phyloP scores from a whole-genome alignment of 1,140 invertebrate genomes.

The Periplaneta americana region DNA sequence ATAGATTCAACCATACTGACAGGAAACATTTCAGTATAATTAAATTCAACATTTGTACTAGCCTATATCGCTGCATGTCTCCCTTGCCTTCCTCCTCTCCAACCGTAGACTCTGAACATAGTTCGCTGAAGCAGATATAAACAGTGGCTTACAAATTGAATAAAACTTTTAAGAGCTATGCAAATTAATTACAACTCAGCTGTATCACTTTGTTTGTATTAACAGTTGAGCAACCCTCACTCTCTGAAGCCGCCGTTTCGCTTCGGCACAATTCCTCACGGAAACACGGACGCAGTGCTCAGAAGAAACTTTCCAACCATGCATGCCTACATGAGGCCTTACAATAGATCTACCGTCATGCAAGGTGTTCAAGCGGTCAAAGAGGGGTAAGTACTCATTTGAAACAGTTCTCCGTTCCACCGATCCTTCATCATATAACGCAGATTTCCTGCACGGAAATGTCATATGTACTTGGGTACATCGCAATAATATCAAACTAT shows the following conservation, averaged over 20 bases:
- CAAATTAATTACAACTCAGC: not conserved
- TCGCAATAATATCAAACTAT: not conserved
- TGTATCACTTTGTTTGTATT: not conserved
- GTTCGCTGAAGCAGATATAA: too few relatives aligned
- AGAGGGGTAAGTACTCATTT: slow-evolving; percentile 40
- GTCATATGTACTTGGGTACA: too few relatives aligned
- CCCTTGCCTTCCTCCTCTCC: too few relatives aligned
- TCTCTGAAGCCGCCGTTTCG: slow-evolving; percentile 51
- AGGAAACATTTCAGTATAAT: too few relatives aligned
- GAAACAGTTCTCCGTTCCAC: not conserved
- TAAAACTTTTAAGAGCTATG: not conserved
- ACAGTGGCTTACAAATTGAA: not conserved
- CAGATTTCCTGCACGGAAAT: too few relatives aligned
- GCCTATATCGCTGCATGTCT: too few relatives aligned
- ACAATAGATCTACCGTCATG: slow-evolving; percentile 43
- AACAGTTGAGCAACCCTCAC: slow-evolving; percentile 47
- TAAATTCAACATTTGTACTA: too few relatives aligned
- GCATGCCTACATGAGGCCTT: slow-evolving; percentile 51
- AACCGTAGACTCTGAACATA: too few relatives aligned
- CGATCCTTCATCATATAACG: not conserved
- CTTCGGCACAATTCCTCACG: slow-evolving; percentile 57
- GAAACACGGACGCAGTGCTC: slow-evolving; percentile 59
- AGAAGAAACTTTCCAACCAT: slow-evolving; percentile 44
- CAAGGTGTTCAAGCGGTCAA: slow-evolving; percentile 52
- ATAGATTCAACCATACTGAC: too few relatives aligned